A percentile compares a stretch with the other conserved stretches of the same genome.
Evolutionary conservation across 2,113 vertebrate species (phyloP).

Genomic region (Bos indicus): DNA sequence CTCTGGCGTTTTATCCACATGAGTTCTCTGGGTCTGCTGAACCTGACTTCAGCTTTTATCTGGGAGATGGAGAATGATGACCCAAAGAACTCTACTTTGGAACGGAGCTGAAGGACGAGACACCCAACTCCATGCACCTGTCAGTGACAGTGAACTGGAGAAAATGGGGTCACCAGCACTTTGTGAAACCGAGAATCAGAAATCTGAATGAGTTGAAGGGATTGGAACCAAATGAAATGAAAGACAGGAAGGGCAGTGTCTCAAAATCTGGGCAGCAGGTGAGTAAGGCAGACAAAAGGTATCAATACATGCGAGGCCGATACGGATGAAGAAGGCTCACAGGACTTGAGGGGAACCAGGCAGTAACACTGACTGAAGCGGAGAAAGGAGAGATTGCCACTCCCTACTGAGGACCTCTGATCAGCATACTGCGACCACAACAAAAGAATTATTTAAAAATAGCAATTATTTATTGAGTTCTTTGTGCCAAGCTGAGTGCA

Average conservation of each 20-base stretch:
- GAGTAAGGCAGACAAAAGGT: background rate
- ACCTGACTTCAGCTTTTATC: background rate
- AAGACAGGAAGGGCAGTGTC: background rate
- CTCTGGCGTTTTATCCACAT: slow-evolving; percentile 23
- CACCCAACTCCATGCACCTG: background rate
- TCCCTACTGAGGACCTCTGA: background rate
- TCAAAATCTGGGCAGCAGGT: background rate
- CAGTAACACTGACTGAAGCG: background rate
- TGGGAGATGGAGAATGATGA: background rate
- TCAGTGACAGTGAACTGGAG: background rate
- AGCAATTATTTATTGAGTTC: background rate
- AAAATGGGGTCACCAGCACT: background rate
- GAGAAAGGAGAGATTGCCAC: background rate
- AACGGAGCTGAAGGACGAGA: background rate
- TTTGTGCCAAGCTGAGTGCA: background rate
- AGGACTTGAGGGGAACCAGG: background rate
- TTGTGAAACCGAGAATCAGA: background rate
- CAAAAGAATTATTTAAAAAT: background rate
- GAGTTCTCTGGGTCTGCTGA: background rate
- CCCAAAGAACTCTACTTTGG: background rate
- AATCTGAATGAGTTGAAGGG: background rate
- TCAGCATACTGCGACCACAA: background rate
- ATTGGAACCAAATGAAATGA: background rate
- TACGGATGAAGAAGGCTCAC: background rate
- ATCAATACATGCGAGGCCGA: background rate